phyloP scores from a whole-genome alignment of 2,888 invertebrate genomes.

The Synergus japonicus region DNA sequence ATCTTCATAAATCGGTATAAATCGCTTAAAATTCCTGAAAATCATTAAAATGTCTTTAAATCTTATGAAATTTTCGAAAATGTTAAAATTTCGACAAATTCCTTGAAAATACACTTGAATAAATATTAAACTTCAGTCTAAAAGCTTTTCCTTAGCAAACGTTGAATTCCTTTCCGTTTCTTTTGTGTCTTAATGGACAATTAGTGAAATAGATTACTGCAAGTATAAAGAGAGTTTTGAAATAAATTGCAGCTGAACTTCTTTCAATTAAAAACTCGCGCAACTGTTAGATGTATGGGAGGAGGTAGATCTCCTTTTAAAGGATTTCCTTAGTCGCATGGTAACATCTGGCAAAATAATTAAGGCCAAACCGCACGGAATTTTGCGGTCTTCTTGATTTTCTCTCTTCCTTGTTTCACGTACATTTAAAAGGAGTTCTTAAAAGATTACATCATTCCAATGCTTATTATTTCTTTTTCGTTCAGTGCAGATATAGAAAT shows the following conservation, averaged over 20 bases:
- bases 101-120: too few relatives aligned
- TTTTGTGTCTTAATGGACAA: background rate
- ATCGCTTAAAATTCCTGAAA: too few relatives aligned
- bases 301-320: slow-evolving; percentile 55
- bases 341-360: slow-evolving; percentile 62
- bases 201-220: slow-evolving; percentile 11
- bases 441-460: background rate
- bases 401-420: slow-evolving; percentile 11
- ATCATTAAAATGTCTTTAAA: too few relatives aligned
- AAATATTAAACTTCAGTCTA: background rate
- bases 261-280: slow-evolving; percentile 59
- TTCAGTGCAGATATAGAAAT: background rate
- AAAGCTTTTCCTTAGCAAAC: background rate
- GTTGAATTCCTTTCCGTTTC: background rate
- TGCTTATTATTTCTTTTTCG: background rate
- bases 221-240: slow-evolving; percentile 26
- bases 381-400: slow-evolving; percentile 19
- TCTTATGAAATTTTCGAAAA: too few relatives aligned
- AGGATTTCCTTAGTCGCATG: slow-evolving; percentile 54
- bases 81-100: too few relatives aligned
- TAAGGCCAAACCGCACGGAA: slow-evolving; percentile 48
- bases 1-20: too few relatives aligned
- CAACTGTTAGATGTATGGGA: slow-evolving; percentile 41
- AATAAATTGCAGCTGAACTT: slow-evolving; percentile 34
- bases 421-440: slow-evolving; percentile 14